Conservation (phyloP, 2,797 vertebrate genomes). For the Premnoplex brunnescens region DNA sequence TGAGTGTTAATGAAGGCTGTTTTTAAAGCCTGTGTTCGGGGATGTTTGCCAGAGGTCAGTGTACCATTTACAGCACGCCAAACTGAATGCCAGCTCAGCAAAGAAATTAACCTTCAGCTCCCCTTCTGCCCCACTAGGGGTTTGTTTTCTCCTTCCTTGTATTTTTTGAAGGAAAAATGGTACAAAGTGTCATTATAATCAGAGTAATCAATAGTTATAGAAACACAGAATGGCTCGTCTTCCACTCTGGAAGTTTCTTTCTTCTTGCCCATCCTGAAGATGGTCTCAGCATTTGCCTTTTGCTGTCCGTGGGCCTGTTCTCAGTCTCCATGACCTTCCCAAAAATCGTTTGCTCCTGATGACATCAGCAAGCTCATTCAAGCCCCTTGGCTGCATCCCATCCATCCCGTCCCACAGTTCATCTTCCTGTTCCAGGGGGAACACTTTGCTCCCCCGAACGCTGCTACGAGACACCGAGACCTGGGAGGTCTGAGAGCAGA, state of each 20-base stretch:
- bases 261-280: not conserved
- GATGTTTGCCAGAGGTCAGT: not conserved
- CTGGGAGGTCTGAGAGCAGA: not conserved
- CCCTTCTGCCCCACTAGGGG: not conserved
- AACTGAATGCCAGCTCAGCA: not conserved
- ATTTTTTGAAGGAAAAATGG: not conserved
- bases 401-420: not conserved
- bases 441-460: not conserved
- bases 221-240: not conserved
- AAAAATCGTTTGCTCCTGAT: not conserved
- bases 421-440: not conserved
- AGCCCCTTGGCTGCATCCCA: not conserved
- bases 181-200: not conserved
- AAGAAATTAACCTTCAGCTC: not conserved
- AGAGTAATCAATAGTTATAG: not conserved
- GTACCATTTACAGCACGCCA: not conserved
- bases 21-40: not conserved
- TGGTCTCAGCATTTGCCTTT: not conserved
- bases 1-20: not conserved
- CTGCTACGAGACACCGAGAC: no score
- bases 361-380: not conserved
- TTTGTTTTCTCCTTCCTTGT: not conserved
- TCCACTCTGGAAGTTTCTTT: not conserved
- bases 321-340: not conserved
- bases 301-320: not conserved